These are phyloP conservation scores for Aurelia aurita complex sp. Pacific DNA, from an alignment of 30 jellyfish, hydroid and myxozoan species.

Conservation along the genomic window DNA sequence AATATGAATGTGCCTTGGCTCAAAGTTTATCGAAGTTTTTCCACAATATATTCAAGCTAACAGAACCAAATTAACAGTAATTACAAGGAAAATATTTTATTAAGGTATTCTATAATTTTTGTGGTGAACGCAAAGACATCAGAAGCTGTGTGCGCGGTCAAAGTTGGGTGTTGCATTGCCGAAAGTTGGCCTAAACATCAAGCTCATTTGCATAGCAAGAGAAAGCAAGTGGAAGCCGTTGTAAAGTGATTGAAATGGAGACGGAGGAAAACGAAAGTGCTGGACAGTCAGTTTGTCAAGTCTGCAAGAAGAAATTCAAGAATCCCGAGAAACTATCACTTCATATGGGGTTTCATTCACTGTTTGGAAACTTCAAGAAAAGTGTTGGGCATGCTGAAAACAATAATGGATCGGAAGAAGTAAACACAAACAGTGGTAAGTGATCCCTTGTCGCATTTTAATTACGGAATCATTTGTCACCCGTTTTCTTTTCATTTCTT, in stretches of 20 bases:
- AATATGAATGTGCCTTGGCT: neutral
- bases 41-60: too few species aligned
- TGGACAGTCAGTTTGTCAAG: conserved; percentile 28
- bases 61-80: too few species aligned
- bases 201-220: conserved; percentile 28
- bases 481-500: too few species aligned
- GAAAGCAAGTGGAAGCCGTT: conserved; percentile 12
- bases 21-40: too few species aligned
- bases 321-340: conserved; percentile 51
- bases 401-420: neutral
- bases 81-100: too few species aligned
- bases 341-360: conserved; percentile 64
- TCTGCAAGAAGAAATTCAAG: conserved; percentile 56
- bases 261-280: neutral
- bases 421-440: too few species aligned
- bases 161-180: neutral
- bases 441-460: too few species aligned
- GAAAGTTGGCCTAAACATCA: conserved; percentile 4
- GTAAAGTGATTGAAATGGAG: conserved; percentile 37
- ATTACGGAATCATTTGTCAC: too few species aligned
- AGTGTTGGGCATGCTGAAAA: conserved; percentile 2
- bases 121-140: too few species aligned
- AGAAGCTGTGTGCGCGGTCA: neutral
- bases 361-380: conserved; percentile 66
- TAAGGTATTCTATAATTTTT: too few species aligned